phyloP scores from a whole-genome alignment of 2,888 invertebrate species.

The Stenurella melanura region DNA sequence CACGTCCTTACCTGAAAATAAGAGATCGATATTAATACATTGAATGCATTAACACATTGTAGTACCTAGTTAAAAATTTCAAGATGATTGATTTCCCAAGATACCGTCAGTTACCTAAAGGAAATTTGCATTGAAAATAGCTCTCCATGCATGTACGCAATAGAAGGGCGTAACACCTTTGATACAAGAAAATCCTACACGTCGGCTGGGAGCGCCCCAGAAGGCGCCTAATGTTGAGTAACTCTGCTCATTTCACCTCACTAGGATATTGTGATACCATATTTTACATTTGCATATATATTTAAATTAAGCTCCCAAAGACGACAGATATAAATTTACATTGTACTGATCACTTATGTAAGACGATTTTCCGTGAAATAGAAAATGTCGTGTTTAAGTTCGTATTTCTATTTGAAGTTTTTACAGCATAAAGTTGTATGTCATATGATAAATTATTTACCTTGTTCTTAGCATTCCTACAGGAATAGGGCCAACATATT shows the following conservation, averaged over 20 bases:
- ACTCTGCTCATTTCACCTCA: slow-evolving; percentile 21
- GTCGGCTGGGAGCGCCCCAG: slow-evolving; percentile 26
- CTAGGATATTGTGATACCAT: slow-evolving; percentile 33
- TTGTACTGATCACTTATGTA: slow-evolving; percentile 15
- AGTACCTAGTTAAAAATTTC: not conserved
- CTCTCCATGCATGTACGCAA: slow-evolving; percentile 15
- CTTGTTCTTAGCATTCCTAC: no score
- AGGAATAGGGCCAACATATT: no score
- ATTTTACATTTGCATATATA: slow-evolving; percentile 18
- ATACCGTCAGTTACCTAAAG: slow-evolving; percentile 16
- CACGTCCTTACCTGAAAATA: slow-evolving; percentile 15
- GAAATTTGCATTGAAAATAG: slow-evolving; percentile 32
- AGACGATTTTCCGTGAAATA: not conserved
- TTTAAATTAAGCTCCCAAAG: slow-evolving; percentile 25
- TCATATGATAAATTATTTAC: no score
- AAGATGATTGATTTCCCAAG: slow-evolving; percentile 28
- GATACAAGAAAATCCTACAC: slow-evolving; percentile 33
- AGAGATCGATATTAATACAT: slow-evolving; percentile 13
- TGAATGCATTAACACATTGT: slow-evolving; percentile 12
- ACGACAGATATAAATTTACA: slow-evolving; percentile 2
- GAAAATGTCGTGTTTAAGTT: no score
- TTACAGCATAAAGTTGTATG: no score
- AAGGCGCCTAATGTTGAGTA: slow-evolving; percentile 32
- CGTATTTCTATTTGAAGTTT: no score
- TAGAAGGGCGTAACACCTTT: slow-evolving; percentile 20